These are phyloP conservation scores for Calidris pygmaea DNA, from an alignment of 2,113 vertebrate genomes.

Conservation along the genomic window DNA sequence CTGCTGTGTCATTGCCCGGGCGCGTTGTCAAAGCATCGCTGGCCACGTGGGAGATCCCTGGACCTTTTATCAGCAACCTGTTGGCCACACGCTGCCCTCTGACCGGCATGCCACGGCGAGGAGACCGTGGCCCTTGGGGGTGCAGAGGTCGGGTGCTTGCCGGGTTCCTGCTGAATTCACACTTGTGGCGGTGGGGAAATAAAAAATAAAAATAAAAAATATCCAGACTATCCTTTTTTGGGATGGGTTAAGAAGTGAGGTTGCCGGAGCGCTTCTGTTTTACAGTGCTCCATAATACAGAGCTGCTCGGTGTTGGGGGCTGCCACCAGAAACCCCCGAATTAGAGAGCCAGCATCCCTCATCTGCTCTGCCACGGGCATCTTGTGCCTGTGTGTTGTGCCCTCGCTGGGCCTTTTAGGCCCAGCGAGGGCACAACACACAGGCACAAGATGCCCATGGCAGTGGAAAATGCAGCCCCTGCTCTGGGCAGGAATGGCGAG, in stretches of 20 bases:
- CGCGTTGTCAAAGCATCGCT: neutral
- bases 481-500: neutral
- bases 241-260: neutral
- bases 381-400: accelerated
- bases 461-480: neutral
- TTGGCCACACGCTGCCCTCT: neutral
- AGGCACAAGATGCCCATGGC: too few species aligned
- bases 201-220: neutral
- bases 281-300: neutral
- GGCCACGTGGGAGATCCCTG: neutral
- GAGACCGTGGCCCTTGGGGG: accelerated
- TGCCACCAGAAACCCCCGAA: neutral
- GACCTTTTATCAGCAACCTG: neutral
- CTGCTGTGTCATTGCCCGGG: accelerated
- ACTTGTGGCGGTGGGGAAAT: neutral
- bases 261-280: neutral
- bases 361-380: neutral
- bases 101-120: accelerated
- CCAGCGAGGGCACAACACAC: too few species aligned
- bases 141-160: neutral
- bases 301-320: neutral
- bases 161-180: neutral
- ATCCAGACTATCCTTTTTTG: neutral
- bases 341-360: neutral
- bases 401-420: too few species aligned